Percentiles rank a stretch among this genome's conserved stretches.
Conservation (phyloP, 2,888 invertebrate genomes). For the Bombyx huttoni region DNA sequence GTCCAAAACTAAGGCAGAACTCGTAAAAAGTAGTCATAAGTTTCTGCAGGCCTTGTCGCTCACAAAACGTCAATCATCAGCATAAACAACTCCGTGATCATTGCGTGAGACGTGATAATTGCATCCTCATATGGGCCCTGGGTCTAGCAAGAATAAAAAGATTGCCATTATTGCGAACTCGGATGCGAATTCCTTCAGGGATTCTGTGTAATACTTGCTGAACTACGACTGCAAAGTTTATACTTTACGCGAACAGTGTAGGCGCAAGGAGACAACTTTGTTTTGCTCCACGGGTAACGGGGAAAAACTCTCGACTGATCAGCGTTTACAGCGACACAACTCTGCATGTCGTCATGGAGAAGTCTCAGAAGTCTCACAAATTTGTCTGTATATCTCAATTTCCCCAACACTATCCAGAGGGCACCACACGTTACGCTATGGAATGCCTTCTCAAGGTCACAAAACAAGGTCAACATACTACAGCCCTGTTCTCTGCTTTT, state of each 20-base stretch:
- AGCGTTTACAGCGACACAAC: no score
- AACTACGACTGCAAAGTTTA: no score
- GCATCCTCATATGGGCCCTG: constrained; percentile 2
- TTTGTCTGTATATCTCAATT: no score
- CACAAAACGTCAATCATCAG: constrained; percentile 8
- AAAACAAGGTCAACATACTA: constrained; percentile 4
- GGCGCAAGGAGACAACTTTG: no score
- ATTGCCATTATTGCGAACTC: constrained; percentile 6
- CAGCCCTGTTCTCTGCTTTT: constrained; percentile 4
- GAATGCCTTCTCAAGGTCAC: constrained; percentile 7
- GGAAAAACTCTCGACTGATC: no score
- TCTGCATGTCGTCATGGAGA: no score
- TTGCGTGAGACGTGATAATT: not conserved
- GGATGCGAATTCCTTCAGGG: constrained; percentile 6
- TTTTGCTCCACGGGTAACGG: no score
- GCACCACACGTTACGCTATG: no score
- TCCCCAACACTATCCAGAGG: no score
- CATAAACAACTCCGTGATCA: constrained; percentile 9
- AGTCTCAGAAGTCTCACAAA: no score
- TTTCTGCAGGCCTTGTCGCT: constrained; percentile 6
- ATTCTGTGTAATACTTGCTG: no score
- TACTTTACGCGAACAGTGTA: no score
- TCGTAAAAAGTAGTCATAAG: constrained; percentile 4
- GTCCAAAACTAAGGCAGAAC: constrained; percentile 7
- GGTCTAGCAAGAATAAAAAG: constrained; percentile 6